These are phyloP conservation scores for Orchestia grillus DNA, from an alignment of 1,140 invertebrate species.

Conservation along the genomic window DNA sequence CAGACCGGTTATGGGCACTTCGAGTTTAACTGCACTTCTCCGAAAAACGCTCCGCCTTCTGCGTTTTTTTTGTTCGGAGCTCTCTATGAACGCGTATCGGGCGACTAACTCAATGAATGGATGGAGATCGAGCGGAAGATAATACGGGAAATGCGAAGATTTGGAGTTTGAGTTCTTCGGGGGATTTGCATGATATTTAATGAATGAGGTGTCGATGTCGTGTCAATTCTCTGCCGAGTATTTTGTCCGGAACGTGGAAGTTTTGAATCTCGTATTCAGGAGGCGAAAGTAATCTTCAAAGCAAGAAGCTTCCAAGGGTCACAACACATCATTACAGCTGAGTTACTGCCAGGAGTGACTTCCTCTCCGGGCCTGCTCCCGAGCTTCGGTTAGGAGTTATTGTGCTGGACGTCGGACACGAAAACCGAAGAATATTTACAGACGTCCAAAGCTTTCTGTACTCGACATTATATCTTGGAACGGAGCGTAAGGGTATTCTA, in stretches of 20 bases:
- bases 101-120: slow-evolving; percentile 41
- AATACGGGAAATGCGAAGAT: background rate
- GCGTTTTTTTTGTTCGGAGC: background rate
- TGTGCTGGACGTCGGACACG: background rate
- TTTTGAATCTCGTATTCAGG: background rate
- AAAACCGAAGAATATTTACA: background rate
- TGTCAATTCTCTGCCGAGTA: background rate
- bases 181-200: background rate
- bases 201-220: background rate
- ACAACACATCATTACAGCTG: slow-evolving; percentile 14
- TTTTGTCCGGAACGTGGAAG: background rate
- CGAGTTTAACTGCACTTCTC: slow-evolving; percentile 50
- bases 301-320: background rate
- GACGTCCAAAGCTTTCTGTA: background rate
- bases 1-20: slow-evolving; percentile 30
- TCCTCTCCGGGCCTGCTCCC: background rate
- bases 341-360: slow-evolving; percentile 9
- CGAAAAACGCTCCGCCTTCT: slow-evolving; percentile 12
- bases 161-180: background rate
- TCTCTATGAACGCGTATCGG: slow-evolving; percentile 27
- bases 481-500: background rate
- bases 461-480: background rate
- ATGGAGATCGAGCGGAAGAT: background rate
- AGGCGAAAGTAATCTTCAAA: slow-evolving; percentile 13
- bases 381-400: background rate